Conservation (phyloP, 2,797 vertebrate species). For the Acomys russatus region DNA sequence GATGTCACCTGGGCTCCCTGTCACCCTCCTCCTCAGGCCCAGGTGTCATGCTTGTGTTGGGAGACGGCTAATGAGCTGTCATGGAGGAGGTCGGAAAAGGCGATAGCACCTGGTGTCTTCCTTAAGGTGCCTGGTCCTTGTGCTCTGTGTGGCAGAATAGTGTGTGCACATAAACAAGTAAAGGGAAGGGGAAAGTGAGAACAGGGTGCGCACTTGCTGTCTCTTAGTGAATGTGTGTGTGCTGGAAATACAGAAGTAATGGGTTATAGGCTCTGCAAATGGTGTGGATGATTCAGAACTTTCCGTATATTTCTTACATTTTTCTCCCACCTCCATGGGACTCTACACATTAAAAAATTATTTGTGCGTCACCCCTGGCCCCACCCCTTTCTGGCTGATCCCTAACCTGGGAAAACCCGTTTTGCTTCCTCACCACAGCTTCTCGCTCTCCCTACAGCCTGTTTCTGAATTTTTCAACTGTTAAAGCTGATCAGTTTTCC, state of each 20-base stretch:
- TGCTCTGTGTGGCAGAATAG: background rate
- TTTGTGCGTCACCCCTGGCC: background rate
- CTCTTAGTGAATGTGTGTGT: background rate
- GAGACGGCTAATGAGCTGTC: background rate
- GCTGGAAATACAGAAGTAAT: background rate
- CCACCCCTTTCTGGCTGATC: constrained; percentile 17
- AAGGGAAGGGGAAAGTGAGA: background rate
- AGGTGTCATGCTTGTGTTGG: constrained; percentile 9
- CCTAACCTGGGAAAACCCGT: constrained; percentile 69
- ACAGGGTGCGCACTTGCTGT: accelerated
- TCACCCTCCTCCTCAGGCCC: constrained; percentile 28
- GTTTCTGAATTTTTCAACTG: constrained; percentile 40
- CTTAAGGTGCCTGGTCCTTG: background rate
- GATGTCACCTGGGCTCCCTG: constrained; percentile 69
- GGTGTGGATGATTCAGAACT: background rate
- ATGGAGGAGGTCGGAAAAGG: background rate
- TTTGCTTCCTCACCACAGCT: constrained; percentile 72
- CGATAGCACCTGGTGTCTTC: background rate
- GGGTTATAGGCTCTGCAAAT: background rate
- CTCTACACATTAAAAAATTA: background rate
- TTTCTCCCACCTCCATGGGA: background rate
- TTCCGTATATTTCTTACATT: too few species aligned
- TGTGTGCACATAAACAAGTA: background rate
- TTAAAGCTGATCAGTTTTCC: constrained; percentile 65
- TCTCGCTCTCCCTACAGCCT: constrained; percentile 20